A percentile compares a stretch with the other conserved stretches of the same genome.
Conservation (phyloP, 53 echinoderm and acorn worm genomes). For the Echinometra lucunter region DNA sequence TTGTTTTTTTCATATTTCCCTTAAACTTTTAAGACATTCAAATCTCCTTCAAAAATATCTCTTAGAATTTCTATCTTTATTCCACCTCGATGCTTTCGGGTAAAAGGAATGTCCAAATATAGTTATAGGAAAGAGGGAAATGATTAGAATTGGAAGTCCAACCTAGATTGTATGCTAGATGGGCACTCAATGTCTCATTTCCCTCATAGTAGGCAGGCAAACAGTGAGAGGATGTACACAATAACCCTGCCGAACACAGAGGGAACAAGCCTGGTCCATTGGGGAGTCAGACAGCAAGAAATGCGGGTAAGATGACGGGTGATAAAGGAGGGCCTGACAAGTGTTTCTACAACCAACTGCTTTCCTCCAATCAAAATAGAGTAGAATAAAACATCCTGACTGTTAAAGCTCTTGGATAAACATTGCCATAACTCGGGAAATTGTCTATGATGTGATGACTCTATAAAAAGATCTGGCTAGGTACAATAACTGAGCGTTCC, state of each 20-base stretch:
- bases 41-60: background rate
- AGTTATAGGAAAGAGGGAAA: constrained; percentile 54
- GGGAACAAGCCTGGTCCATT: constrained; percentile 26
- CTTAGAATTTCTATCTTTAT: background rate
- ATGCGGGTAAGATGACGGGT: constrained; percentile 51
- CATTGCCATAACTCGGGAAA: constrained; percentile 66
- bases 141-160: constrained; percentile 65
- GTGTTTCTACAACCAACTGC: constrained; percentile 67
- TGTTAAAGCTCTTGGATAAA: constrained; percentile 64
- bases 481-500: constrained; percentile 70
- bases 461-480: constrained; percentile 61
- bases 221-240: constrained; percentile 58
- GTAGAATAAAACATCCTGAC: constrained; percentile 66
- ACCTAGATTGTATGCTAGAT: constrained; percentile 51
- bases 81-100: background rate
- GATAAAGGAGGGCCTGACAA: constrained; percentile 67
- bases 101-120: constrained; percentile 52
- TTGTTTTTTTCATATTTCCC: background rate
- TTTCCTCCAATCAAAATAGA: constrained; percentile 66
- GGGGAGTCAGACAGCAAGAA: constrained; percentile 44
- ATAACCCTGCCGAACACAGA: constrained; percentile 46
- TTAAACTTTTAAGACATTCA: background rate
- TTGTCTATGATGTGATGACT: constrained; percentile 68
- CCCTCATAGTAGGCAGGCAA: constrained; percentile 20
- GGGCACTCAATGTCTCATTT: constrained; percentile 54